Base-by-base conservation (phyloP, 2,888 invertebrate genomes). In the Caenorhabditis sp. region DNA sequence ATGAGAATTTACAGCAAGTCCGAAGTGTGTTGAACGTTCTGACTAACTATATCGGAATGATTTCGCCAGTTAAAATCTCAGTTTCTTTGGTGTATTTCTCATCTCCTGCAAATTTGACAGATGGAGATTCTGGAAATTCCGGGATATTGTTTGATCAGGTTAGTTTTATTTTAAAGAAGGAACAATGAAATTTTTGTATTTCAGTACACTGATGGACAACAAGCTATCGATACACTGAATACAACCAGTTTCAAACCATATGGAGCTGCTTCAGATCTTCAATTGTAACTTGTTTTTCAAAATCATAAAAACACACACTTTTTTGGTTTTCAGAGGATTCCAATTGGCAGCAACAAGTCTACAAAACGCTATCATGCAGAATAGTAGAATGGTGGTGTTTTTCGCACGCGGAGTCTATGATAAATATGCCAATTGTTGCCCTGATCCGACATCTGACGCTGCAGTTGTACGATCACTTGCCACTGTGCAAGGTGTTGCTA, bases 11-110 rank as follows among this genome's bases (percentile, higher is more conserved):
- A 24, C 50, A 71, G 71, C 62, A 73, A 66, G 55, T 31, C 1
- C 27, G 27, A 43, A 23, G 65, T 26, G 55, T 69, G 8, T 2
- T 62, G n/a, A 73, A 73, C 19, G 19, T 73, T 6, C 8, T 73
- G 53, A 62, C 14, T 14, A 19, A 62, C 23, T 73, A 59, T 26
- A 19, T 43, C 1, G 23, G 27, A 0, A 19, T 50, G 26, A 68
- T 72, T 17, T 65, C 67, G n/a, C 64, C 68, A 26, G 61, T 72
- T 37, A 58, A 68, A 68, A 43, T 69, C 23, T 62, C 68, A 1
- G 59, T 69, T 14, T 73, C 73, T 0, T n/a, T 73, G 12, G 36
- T 73, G n/a, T 69, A 68, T 31, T 73, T 73, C 51, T 73, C 73
- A 1, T 49, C 73, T 12, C 73, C 68, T n/a, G 64, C 64, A n/a